Evolutionary conservation across 2,888 invertebrate genomes (phyloP), one percentile per base, ranked within the genome.

Genomic region (Cantharis rustica): DNA sequence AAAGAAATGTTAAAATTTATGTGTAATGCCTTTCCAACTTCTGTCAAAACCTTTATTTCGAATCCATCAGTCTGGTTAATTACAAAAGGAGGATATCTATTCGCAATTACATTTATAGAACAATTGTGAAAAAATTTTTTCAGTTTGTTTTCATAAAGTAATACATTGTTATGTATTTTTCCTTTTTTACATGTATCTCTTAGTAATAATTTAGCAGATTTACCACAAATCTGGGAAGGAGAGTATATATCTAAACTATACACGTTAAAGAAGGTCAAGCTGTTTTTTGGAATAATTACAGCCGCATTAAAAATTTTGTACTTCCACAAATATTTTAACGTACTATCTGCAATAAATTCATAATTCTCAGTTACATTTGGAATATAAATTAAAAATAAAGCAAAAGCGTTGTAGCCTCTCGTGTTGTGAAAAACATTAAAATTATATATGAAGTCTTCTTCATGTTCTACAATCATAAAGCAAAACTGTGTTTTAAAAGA

Each of bases 1-100:
- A 89, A 88, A 15, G 82, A 81, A 9, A 85, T 81, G 75, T 83
- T 78, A 26, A 82, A 80, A 10, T 69, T 85, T 13, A 84, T 77
- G 17, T 83, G 78, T n/a, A 84, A 74, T 63, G 75, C 76, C 11
- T 77, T 64, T 1, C 74, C 78, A n/a, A 84, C 70, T 63, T 79
- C 76, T 9, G 77, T 73, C 61, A 84, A 72, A 20, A 84, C 69
- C 62, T 77, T 77, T 5, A 83, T 77, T 75, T 84, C 84, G n/a
- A 83, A 79, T n/a, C 84, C 84, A 0, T 63, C 16, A 3, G 72
- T 61, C 23, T 77, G 63, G 47, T 78, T 77, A n/a, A 83, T 78
- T 1, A 84, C 83, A 72, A 83, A 82, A n/a, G 84, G 84, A 1
- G 84, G 83, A 72, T 80, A 80, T 63, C 75, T 75, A 76, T 83